Evolutionary conservation across 2,797 vertebrate genomes (phyloP).

Genomic region (Pantherophis vulpinus): DNA sequence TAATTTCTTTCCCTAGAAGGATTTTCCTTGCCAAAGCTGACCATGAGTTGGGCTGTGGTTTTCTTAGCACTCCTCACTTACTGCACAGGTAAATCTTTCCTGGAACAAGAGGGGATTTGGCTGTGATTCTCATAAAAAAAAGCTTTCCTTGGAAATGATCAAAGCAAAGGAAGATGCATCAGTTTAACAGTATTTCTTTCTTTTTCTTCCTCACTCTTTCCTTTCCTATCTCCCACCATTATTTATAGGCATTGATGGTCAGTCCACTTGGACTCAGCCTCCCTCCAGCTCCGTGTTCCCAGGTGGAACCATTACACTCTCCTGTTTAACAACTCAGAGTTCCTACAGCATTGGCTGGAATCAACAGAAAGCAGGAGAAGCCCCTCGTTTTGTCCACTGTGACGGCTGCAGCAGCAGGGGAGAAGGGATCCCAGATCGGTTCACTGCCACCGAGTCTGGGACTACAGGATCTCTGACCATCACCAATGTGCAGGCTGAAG

Average conservation of each 20-base stretch:
- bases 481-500: background rate
- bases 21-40: no score
- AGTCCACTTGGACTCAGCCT: background rate
- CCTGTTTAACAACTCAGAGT: background rate
- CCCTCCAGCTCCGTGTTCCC: background rate
- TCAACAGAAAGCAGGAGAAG: background rate
- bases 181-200: background rate
- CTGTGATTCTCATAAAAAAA: no score
- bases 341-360: accelerated
- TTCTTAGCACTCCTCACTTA: no score
- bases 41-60: no score
- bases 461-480: accelerated
- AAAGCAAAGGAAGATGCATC: no score
- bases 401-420: background rate
- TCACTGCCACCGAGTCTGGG: background rate
- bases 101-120: background rate
- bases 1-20: no score
- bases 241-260: background rate
- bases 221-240: no score
- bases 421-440: background rate
- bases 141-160: background rate
- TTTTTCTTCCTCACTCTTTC: no score
- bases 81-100: no score
- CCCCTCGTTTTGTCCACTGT: background rate
- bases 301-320: accelerated